Percentiles rank a stretch among this genome's conserved stretches.
Conservation (phyloP, 2,113 vertebrate species). For the Micronycteris hirsuta region DNA sequence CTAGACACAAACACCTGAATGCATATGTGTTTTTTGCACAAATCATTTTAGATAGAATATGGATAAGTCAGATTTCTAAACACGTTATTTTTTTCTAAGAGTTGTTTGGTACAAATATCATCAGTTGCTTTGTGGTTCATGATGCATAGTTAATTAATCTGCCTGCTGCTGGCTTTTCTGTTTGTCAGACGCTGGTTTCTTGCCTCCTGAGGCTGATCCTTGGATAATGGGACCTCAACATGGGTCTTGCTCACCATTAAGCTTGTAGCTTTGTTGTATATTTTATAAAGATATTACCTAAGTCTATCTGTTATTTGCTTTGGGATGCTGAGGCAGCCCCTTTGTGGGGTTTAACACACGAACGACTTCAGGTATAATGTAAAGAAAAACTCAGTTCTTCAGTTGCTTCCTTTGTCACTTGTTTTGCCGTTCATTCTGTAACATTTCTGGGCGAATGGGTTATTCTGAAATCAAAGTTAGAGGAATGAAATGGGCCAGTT, state of each 20-base stretch:
- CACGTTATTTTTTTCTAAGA: not conserved
- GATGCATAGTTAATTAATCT: not conserved
- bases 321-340: not conserved
- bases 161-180: not conserved
- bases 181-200: not conserved
- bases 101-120: not conserved
- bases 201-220: not conserved
- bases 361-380: not conserved
- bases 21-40: not conserved
- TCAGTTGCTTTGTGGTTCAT: not conserved
- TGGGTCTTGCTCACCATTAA: not conserved
- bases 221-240: not conserved
- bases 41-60: not conserved
- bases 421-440: not conserved
- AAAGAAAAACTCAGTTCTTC: not conserved
- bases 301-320: not conserved
- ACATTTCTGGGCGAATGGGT: conserved; percentile 1
- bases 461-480: conserved; percentile 17
- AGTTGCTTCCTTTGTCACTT: not conserved
- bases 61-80: not conserved
- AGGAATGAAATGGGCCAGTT: conserved; percentile 4
- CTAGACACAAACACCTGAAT: not conserved
- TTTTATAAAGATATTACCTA: not conserved
- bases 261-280: not conserved
- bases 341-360: not conserved